phyloP scores from a whole-genome alignment of 2,888 invertebrate genomes.

The Eudemis profundana region DNA sequence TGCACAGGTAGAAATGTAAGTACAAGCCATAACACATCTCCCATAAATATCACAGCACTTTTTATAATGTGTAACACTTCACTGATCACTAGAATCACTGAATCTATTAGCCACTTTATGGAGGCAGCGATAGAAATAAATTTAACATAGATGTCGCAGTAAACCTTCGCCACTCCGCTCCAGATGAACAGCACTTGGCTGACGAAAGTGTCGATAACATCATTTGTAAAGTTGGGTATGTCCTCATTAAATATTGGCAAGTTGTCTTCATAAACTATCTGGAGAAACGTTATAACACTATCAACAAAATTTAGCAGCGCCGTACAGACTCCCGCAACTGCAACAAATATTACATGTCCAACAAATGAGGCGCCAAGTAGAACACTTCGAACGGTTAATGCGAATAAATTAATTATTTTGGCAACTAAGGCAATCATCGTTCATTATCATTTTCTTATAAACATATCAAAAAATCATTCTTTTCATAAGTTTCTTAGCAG shows the following conservation, averaged over 20 bases:
- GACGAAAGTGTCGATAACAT: constrained; percentile 50
- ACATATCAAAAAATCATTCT: background rate
- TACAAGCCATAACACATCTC: constrained; percentile 73
- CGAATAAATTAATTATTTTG: constrained; percentile 66
- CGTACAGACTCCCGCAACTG: constrained; percentile 58
- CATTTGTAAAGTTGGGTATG: constrained; percentile 63
- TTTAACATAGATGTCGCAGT: constrained; percentile 53
- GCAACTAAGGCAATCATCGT: constrained; percentile 75
- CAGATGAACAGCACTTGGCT: constrained; percentile 54
- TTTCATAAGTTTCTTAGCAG: constrained; percentile 6
- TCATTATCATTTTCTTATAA: constrained; percentile 51
- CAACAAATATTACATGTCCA: constrained; percentile 70
- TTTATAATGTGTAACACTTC: constrained; percentile 65
- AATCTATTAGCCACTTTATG: constrained; percentile 55
- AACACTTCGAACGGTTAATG: constrained; percentile 62
- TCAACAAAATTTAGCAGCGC: constrained; percentile 54
- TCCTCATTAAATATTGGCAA: constrained; percentile 70
- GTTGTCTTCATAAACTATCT: constrained; percentile 80
- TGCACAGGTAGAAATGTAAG: constrained; percentile 76
- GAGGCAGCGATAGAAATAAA: constrained; percentile 52
- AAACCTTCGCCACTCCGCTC: constrained; percentile 54
- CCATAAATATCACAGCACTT: constrained; percentile 66
- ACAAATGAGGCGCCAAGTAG: constrained; percentile 66
- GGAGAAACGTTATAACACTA: constrained; percentile 64
- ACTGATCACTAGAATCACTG: constrained; percentile 56